These are phyloP conservation scores for Acholoe squamosa DNA, from an alignment of 2,888 invertebrate species.

Conservation along the genomic window DNA sequence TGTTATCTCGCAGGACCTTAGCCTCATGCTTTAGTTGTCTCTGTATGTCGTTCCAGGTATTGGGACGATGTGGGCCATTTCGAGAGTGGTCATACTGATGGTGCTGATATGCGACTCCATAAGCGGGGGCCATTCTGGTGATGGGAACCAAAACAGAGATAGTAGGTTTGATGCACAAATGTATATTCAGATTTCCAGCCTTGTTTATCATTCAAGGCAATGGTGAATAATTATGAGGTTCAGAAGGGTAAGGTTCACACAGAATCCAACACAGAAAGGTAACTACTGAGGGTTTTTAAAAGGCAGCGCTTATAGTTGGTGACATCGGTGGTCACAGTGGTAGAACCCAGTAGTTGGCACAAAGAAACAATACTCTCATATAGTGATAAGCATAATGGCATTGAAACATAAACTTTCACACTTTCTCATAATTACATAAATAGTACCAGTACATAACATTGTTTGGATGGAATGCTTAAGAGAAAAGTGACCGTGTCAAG, in stretches of 20 bases:
- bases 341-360: too few species aligned
- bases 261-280: neutral
- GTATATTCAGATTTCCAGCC: neutral
- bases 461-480: too few species aligned
- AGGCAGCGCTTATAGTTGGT: too few species aligned
- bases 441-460: too few species aligned
- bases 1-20: constrained; percentile 63
- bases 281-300: neutral
- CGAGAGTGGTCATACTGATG: constrained; percentile 49
- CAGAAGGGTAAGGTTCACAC: neutral
- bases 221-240: neutral
- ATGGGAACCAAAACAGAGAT: constrained; percentile 15
- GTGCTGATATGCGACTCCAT: constrained; percentile 38
- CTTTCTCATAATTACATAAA: too few species aligned
- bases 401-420: too few species aligned
- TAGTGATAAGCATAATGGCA: too few species aligned
- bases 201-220: neutral
- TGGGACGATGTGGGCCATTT: neutral
- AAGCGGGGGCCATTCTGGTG: neutral
- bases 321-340: too few species aligned
- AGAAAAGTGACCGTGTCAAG: too few species aligned
- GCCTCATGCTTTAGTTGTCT: constrained; percentile 48
- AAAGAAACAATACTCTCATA: too few species aligned
- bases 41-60: constrained; percentile 40
- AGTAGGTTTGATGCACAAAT: neutral